A percentile compares a stretch with the other conserved stretches of the same genome.
phyloP scores from a whole-genome alignment of 2,113 vertebrate species.

The Cryptomyrus ogoouensis region DNA sequence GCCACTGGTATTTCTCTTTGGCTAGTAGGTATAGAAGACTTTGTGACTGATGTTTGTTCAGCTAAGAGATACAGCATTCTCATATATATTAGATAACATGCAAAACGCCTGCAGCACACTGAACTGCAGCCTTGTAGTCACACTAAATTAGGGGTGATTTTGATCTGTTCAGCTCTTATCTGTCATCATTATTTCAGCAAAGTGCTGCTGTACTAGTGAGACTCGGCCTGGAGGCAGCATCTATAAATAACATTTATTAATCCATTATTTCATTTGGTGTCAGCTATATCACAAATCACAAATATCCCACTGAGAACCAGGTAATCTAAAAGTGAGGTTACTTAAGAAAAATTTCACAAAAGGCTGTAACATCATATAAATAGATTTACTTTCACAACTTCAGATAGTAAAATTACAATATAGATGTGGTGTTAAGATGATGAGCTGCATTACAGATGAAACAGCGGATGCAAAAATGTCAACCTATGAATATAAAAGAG shows the following conservation, averaged over 20 bases:
- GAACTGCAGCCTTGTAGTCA: background rate
- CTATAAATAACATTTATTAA: background rate
- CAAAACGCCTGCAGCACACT: background rate
- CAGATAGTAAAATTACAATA: background rate
- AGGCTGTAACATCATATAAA: background rate
- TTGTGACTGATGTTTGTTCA: background rate
- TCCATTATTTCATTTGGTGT: background rate
- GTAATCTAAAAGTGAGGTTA: background rate
- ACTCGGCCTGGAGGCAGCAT: background rate
- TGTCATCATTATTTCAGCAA: background rate
- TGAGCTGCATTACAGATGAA: background rate
- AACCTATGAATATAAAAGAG: background rate
- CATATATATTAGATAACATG: background rate
- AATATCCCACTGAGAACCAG: background rate
- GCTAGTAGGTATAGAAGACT: background rate
- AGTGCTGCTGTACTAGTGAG: background rate
- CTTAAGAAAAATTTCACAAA: background rate
- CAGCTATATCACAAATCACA: background rate
- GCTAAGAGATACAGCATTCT: background rate
- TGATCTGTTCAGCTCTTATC: background rate
- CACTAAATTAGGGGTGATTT: background rate
- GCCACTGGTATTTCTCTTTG: background rate
- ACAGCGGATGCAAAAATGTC: background rate
- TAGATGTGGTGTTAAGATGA: background rate
- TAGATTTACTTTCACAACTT: background rate